Conservation (phyloP, 2,888 invertebrate species). For the Drosophila maculinotata region DNA sequence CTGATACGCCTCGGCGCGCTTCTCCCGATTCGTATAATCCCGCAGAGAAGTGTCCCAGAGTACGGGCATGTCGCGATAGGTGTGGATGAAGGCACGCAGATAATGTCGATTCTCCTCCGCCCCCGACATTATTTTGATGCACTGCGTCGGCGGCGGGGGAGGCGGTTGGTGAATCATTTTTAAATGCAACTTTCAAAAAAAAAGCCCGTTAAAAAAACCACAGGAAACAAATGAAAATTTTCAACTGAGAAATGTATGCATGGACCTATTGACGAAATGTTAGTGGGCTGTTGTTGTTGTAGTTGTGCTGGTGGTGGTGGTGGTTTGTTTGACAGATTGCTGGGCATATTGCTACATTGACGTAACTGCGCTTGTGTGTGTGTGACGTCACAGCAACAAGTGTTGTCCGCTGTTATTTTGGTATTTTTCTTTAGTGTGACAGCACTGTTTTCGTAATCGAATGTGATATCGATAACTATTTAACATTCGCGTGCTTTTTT, state of each 20-base stretch:
- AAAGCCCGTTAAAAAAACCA: slow-evolving; percentile 12
- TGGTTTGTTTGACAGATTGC: slow-evolving; percentile 76
- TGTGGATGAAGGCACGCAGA: slow-evolving; percentile 81
- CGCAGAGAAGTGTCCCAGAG: slow-evolving; percentile 83
- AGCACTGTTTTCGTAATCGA: slow-evolving; percentile 39
- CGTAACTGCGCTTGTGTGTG: slow-evolving; percentile 64
- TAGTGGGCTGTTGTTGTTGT: slow-evolving; percentile 61
- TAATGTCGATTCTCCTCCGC: slow-evolving; percentile 82
- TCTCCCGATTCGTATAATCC: slow-evolving; percentile 83
- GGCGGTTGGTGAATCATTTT: slow-evolving; percentile 73
- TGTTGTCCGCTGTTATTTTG: slow-evolving; percentile 39
- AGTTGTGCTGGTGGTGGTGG: slow-evolving; percentile 68
- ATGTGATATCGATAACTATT: slow-evolving; percentile 10
- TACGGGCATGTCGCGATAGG: slow-evolving; percentile 81
- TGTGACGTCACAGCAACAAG: slow-evolving; percentile 74
- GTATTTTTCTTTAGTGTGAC: slow-evolving; percentile 9
- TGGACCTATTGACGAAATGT: slow-evolving; percentile 82
- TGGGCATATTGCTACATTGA: slow-evolving; percentile 83
- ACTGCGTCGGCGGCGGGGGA: slow-evolving; percentile 53
- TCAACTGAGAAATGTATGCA: slow-evolving; percentile 56
- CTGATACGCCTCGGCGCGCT: slow-evolving; percentile 81
- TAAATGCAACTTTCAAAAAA: slow-evolving; percentile 42
- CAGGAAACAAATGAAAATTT: background rate
- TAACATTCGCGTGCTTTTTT: slow-evolving; percentile 1
- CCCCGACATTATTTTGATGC: slow-evolving; percentile 75